phyloP scores from a whole-genome alignment of 2,113 vertebrate genomes.

The Nothobranchius furzeri region DNA sequence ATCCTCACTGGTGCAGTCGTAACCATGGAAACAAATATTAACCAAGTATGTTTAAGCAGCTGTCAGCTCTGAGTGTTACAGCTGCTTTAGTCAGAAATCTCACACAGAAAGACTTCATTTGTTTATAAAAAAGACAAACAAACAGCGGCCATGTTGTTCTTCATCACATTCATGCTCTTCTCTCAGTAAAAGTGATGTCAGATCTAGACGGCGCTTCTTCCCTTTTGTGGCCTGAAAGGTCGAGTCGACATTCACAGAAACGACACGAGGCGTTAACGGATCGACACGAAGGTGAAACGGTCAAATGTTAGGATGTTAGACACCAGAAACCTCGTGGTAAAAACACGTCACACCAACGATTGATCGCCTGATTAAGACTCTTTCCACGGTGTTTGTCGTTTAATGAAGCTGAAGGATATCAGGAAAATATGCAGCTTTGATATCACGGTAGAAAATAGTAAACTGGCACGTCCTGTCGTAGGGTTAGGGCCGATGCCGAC shows the following conservation, averaged over 20 bases:
- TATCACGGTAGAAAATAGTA: too few species aligned
- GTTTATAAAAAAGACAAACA: constrained; percentile 16
- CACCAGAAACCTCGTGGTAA: not conserved
- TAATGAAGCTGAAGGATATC: not conserved
- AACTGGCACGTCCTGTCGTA: too few species aligned
- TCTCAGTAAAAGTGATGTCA: too few species aligned
- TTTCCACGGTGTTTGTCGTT: too few species aligned
- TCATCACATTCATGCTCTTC: too few species aligned
- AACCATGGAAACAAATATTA: not conserved
- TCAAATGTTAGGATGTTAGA: constrained; percentile 1
- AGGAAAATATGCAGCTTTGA: not conserved
- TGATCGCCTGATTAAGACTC: too few species aligned
- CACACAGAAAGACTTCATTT: not conserved
- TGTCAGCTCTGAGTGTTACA: constrained; percentile 6
- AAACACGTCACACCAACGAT: not conserved
- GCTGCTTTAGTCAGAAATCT: constrained; percentile 28
- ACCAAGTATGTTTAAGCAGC: too few species aligned
- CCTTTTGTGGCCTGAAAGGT: constrained; percentile 41
- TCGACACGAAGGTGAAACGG: constrained; percentile 1
- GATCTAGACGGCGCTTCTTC: constrained; percentile 28
- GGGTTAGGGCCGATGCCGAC: too few species aligned
- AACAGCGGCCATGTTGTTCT: constrained; percentile 11
- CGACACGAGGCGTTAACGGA: not conserved
- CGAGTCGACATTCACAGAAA: constrained; percentile 23
- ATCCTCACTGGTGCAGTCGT: constrained; percentile 24